A percentile compares a stretch with the other conserved stretches of the same genome.
These are phyloP conservation scores for Callinectes sapidus DNA, from an alignment of 2,888 invertebrate species.

Conservation along the genomic window DNA sequence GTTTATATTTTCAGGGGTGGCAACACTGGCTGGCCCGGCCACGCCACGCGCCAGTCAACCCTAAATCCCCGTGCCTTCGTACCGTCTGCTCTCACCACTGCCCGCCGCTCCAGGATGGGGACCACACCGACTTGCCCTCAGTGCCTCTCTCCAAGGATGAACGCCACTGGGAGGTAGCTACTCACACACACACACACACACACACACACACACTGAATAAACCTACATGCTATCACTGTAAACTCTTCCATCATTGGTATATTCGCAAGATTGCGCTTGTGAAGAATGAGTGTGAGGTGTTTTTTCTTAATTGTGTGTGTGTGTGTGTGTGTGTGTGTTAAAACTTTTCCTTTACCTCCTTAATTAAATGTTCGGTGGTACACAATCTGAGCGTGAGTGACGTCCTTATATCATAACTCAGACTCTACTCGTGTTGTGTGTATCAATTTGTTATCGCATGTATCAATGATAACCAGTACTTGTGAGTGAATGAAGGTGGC, in stretches of 20 bases:
- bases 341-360: background rate
- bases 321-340: background rate
- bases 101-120: background rate
- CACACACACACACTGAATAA: background rate
- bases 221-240: background rate
- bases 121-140: background rate
- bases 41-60: background rate
- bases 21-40: too few relatives aligned
- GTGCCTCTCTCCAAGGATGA: background rate
- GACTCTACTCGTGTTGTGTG: background rate
- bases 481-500: too few relatives aligned
- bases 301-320: background rate
- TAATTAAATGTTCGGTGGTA: background rate
- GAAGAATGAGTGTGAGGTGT: background rate
- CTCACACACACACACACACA: slow-evolving; percentile 29
- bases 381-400: background rate
- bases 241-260: background rate
- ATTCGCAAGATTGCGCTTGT: background rate
- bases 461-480: background rate
- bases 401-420: background rate
- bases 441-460: background rate
- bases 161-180: background rate
- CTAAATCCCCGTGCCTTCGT: background rate
- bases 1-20: too few relatives aligned
- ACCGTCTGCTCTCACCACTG: background rate